These are phyloP conservation scores for Pseudomyrmex sp. DNA, from an alignment of 1,140 invertebrate genomes.

Conservation along the genomic window DNA sequence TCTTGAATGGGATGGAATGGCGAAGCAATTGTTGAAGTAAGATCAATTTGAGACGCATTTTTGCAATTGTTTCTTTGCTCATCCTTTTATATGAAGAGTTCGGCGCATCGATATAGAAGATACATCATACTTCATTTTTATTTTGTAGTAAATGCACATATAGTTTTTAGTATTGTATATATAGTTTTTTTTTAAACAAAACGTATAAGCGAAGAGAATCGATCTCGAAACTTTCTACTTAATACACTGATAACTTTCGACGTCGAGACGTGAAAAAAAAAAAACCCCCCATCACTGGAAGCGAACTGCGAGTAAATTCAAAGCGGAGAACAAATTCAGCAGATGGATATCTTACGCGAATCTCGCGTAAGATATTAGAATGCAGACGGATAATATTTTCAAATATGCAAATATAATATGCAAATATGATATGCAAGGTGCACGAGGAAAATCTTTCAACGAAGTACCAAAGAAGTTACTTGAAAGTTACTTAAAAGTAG, in stretches of 20 bases:
- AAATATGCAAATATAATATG: neutral
- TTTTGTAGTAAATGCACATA: neutral
- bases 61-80: too few relatives aligned
- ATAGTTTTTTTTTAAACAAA: too few relatives aligned
- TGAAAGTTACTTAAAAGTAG: neutral
- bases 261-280: too few relatives aligned
- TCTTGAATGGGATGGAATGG: neutral
- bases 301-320: neutral
- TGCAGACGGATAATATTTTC: neutral
- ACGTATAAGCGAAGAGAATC: neutral
- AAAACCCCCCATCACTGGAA: neutral
- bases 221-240: neutral
- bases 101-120: too few relatives aligned
- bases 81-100: too few relatives aligned
- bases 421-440: neutral
- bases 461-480: neutral
- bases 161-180: neutral
- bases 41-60: neutral
- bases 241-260: neutral
- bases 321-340: neutral
- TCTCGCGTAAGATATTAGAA: neutral
- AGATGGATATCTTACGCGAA: neutral
- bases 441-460: neutral
- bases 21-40: neutral
- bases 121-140: constrained; percentile 5